These are phyloP conservation scores for Simalia tracyae DNA, from an alignment of 2,797 vertebrate species.

Conservation along the genomic window DNA sequence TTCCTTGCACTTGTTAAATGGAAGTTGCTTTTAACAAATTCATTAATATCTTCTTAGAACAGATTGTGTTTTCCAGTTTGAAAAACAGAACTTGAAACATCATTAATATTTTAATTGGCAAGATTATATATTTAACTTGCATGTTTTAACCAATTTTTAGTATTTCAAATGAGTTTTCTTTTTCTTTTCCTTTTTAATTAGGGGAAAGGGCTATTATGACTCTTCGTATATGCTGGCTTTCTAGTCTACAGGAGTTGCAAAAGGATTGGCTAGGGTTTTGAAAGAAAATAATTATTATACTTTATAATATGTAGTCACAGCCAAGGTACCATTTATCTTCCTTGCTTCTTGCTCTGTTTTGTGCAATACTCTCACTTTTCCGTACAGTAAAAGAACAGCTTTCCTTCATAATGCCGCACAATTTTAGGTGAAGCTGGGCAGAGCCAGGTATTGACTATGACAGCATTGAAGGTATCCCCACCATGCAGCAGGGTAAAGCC, in stretches of 20 bases:
- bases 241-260: constrained; percentile 8
- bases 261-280: constrained; percentile 2
- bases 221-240: background rate
- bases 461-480: background rate
- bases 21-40: constrained; percentile 1
- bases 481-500: background rate
- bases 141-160: background rate
- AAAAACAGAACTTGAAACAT: constrained; percentile 17
- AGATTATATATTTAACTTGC: constrained; percentile 10
- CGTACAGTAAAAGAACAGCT: background rate
- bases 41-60: constrained; percentile 23
- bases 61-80: constrained; percentile 25
- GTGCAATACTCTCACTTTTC: constrained; percentile 44
- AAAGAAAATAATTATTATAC: constrained; percentile 28
- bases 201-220: background rate
- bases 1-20: constrained; percentile 11
- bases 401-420: background rate
- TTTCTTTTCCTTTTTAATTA: background rate
- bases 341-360: background rate
- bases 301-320: background rate
- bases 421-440: background rate
- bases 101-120: constrained; percentile 28
- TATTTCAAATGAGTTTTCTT: background rate
- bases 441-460: background rate
- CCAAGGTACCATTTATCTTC: background rate